Percentiles rank a stretch among this genome's conserved stretches.
Conservation (phyloP, 37 sponge, comb jelly and placozoan species). For the Chondrilla cf. caribensis region DNA sequence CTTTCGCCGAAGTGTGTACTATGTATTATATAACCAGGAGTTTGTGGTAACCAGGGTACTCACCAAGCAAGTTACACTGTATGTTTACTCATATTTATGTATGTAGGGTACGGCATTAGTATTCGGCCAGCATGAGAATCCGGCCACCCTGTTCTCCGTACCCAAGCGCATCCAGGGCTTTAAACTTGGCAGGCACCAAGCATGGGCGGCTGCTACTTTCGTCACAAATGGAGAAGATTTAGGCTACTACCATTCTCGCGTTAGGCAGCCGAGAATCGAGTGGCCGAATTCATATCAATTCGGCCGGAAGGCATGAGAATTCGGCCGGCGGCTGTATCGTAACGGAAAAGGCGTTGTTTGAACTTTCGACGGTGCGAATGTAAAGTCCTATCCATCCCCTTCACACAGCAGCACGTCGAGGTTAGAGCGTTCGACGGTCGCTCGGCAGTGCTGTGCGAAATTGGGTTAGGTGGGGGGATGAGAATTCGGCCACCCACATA, state of each 20-base stretch:
- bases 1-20: no score
- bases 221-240: constrained; percentile 2
- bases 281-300: constrained; percentile 24
- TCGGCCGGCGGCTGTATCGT: not conserved
- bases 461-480: not conserved
- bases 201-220: not conserved
- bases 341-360: not conserved
- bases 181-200: not conserved
- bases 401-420: not conserved
- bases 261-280: constrained; percentile 1
- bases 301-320: constrained; percentile 22
- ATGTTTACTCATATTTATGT: not conserved
- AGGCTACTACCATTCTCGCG: constrained; percentile 8
- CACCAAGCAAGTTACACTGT: no score
- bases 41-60: no score
- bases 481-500: constrained; percentile 22
- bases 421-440: not conserved
- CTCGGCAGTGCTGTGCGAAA: not conserved
- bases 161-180: constrained; percentile 17
- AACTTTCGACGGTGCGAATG: not conserved
- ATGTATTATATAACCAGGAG: no score
- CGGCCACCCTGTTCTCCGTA: not conserved
- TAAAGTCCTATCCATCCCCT: constrained; percentile 14
- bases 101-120: constrained; percentile 17
- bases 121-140: constrained; percentile 24